Conservation (phyloP, 2,797 vertebrate species). For the Eulemur coronatus region DNA sequence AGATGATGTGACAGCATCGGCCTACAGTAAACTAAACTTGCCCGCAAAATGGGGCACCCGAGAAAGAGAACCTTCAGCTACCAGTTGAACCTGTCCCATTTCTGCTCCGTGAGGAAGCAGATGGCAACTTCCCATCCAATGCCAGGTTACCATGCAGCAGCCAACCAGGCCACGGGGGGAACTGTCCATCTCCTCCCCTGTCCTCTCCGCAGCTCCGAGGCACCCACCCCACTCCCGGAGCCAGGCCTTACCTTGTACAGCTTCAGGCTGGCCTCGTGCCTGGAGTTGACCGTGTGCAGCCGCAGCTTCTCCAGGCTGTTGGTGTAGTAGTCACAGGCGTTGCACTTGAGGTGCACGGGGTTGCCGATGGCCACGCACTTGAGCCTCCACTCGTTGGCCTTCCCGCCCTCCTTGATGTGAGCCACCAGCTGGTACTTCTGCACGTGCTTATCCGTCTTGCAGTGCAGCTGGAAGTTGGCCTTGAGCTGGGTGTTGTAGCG, state of each 20-base stretch:
- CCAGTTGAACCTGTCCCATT: background rate
- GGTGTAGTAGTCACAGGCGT: slow-evolving; percentile 99
- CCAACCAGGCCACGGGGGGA: fast-evolving
- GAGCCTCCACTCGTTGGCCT: slow-evolving; percentile 98
- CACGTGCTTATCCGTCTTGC: slow-evolving; percentile 99
- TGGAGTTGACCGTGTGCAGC: slow-evolving; percentile 96
- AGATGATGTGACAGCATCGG: fast-evolving
- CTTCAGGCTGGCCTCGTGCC: slow-evolving; percentile 98
- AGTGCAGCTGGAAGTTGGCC: slow-evolving; percentile 99
- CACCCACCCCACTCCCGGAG: background rate
- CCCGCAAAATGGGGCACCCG: fast-evolving
- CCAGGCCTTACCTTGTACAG: slow-evolving; percentile 94
- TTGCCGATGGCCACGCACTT: slow-evolving; percentile 99
- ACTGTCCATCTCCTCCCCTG: fast-evolving
- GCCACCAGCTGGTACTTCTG: slow-evolving; percentile 99
- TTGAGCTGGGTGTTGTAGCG: slow-evolving; percentile 99
- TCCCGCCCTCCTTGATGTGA: slow-evolving; percentile 99
- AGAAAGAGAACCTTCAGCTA: background rate
- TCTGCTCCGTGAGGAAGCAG: background rate
- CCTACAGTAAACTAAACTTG: background rate
- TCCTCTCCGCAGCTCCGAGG: background rate
- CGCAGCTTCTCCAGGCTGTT: slow-evolving; percentile 99
- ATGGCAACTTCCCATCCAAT: background rate
- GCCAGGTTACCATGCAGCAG: background rate
- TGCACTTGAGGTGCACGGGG: slow-evolving; percentile 98